A percentile compares a stretch with the other conserved stretches of the same genome.
These are phyloP conservation scores for Cyphomyrus discorhynchus DNA, from an alignment of 2,113 vertebrate species.

Conservation along the genomic window DNA sequence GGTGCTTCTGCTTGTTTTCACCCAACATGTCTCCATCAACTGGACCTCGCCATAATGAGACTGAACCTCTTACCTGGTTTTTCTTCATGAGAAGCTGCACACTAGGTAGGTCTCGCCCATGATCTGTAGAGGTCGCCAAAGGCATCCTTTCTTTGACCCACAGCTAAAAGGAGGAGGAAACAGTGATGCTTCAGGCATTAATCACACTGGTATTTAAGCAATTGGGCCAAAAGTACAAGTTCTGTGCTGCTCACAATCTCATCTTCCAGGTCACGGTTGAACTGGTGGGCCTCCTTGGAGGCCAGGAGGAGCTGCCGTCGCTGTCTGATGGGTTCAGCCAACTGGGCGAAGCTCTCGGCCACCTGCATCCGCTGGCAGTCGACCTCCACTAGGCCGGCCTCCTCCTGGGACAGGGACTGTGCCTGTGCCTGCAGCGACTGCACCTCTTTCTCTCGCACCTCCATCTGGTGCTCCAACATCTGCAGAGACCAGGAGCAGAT, in stretches of 20 bases:
- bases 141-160: slow-evolving; percentile 87
- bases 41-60: neutral
- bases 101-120: slow-evolving; percentile 83
- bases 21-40: neutral
- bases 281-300: slow-evolving; percentile 86
- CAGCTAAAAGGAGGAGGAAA: slow-evolving; percentile 51
- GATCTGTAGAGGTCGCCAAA: slow-evolving; percentile 77
- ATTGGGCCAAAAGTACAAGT: neutral
- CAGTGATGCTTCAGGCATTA: neutral
- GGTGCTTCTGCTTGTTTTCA: neutral
- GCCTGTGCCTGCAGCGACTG: slow-evolving; percentile 78
- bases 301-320: slow-evolving; percentile 67
- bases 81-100: slow-evolving; percentile 90
- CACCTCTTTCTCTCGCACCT: slow-evolving; percentile 82
- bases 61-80: slow-evolving; percentile 70
- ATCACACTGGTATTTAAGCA: neutral
- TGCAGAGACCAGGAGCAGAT: slow-evolving; percentile 38
- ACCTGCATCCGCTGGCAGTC: slow-evolving; percentile 70
- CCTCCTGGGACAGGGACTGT: slow-evolving; percentile 73
- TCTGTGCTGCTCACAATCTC: slow-evolving; percentile 73
- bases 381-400: slow-evolving; percentile 69
- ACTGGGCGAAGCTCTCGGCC: slow-evolving; percentile 64
- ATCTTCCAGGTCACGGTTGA: slow-evolving; percentile 84
- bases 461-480: slow-evolving; percentile 90
- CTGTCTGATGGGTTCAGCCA: slow-evolving; percentile 69